A percentile compares a stretch with the other conserved stretches of the same genome.
Conservation (phyloP, 2,113 vertebrate genomes). For the Martes martes region DNA sequence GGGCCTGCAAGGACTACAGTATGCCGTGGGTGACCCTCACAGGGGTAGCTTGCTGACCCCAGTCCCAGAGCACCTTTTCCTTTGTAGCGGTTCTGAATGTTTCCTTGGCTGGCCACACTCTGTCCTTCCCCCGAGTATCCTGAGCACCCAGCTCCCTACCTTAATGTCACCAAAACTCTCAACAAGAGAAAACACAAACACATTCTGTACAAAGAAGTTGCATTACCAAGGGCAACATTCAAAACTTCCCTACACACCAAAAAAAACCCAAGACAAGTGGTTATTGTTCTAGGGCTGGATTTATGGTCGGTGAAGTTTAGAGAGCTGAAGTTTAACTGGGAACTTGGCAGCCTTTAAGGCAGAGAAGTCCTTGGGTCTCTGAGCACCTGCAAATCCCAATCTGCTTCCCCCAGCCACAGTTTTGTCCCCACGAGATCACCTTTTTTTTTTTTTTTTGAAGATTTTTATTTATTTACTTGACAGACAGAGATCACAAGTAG, state of each 20-base stretch:
- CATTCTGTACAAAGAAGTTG: background rate
- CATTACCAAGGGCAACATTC: background rate
- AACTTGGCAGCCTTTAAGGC: fast-evolving
- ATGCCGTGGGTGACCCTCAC: fast-evolving
- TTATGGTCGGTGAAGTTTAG: fast-evolving
- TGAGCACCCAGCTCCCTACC: background rate
- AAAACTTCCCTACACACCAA: background rate
- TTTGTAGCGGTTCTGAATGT: background rate
- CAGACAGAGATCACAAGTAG: background rate
- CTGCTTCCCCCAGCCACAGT: background rate
- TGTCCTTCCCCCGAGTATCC: background rate
- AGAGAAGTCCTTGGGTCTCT: too few species aligned
- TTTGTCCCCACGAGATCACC: constrained; percentile 77
- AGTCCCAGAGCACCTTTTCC: background rate
- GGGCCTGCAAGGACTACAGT: fast-evolving
- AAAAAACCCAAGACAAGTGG: background rate
- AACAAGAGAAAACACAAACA: background rate
- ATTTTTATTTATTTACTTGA: background rate
- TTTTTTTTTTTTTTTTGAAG: constrained; percentile 77
- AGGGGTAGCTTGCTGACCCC: background rate
- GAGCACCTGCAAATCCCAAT: fast-evolving
- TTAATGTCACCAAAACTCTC: background rate
- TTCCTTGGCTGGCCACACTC: fast-evolving
- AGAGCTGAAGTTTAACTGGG: fast-evolving
- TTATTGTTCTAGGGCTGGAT: fast-evolving